Percentiles rank a stretch among this genome's conserved stretches.
Evolutionary conservation across 2,797 vertebrate species (phyloP).

Genomic region (Streptopelia turtur): DNA sequence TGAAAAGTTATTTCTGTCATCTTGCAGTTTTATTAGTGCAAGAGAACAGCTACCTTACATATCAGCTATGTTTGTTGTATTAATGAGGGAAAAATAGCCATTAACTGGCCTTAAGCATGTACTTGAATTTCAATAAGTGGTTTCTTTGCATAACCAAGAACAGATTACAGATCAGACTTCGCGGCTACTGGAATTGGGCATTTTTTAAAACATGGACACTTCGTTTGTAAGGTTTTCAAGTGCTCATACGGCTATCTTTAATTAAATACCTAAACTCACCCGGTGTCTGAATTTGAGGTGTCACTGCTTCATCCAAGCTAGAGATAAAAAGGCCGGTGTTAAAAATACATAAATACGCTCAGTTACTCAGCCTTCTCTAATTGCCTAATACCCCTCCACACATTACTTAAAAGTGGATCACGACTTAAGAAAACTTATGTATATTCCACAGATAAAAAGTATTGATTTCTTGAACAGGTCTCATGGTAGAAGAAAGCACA

Average conservation of each 20-base stretch:
- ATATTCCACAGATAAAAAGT: not conserved
- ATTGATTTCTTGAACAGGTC: not conserved
- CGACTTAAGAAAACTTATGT: not conserved
- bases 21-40: not conserved
- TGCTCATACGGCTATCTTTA: not conserved
- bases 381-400: not conserved
- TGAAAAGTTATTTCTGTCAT: not conserved
- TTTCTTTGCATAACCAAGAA: slow-evolving; percentile 36
- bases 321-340: not conserved
- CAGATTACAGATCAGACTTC: not conserved
- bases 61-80: slow-evolving; percentile 57
- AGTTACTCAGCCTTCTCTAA: not conserved
- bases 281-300: slow-evolving; percentile 4
- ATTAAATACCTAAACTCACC: slow-evolving; percentile 3
- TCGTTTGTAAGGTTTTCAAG: slow-evolving; percentile 1
- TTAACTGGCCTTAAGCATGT: slow-evolving; percentile 48
- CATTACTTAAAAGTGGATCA: not conserved
- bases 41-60: slow-evolving; percentile 26
- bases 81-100: slow-evolving; percentile 66
- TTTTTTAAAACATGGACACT: not conserved
- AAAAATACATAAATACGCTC: not conserved
- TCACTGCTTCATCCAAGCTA: not conserved
- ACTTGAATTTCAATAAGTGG: slow-evolving; percentile 61
- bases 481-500: not conserved
- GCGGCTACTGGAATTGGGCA: not conserved